Percentiles rank a stretch among this genome's conserved stretches.
Evolutionary conservation across 2,113 vertebrate genomes (phyloP).

Genomic region (Strix aluco): DNA sequence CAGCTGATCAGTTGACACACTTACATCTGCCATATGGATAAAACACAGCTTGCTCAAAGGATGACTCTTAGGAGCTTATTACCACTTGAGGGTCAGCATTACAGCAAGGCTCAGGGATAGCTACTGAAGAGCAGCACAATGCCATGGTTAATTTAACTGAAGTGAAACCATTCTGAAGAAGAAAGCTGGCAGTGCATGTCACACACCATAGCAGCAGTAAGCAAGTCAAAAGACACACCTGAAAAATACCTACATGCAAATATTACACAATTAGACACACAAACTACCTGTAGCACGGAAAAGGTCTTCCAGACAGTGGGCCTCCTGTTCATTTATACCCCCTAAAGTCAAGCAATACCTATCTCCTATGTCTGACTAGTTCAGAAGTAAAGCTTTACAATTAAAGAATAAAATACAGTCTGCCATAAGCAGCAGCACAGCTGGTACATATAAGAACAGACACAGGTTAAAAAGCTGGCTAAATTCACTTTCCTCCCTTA

Average conservation of each 20-base stretch:
- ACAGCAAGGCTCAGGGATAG: neutral
- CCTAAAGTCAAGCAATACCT: rapidly evolving
- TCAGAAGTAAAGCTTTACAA: neutral
- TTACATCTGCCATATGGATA: neutral
- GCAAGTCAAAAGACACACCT: neutral
- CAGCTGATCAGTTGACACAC: neutral
- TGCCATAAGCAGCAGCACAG: neutral
- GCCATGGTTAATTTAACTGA: rapidly evolving
- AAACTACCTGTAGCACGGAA: neutral
- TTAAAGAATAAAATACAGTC: neutral
- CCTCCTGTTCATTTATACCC: neutral
- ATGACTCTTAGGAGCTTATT: neutral
- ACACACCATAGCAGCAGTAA: neutral
- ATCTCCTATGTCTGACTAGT: neutral
- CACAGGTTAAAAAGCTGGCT: neutral
- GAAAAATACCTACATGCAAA: rapidly evolving
- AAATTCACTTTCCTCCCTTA: neutral
- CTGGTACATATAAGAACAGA: rapidly evolving
- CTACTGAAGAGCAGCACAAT: neutral
- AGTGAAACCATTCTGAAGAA: rapidly evolving
- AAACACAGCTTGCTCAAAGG: neutral
- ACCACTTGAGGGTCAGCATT: neutral
- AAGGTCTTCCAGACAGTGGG: neutral
- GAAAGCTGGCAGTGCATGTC: rapidly evolving
- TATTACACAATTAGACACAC: neutral